phyloP scores from a whole-genome alignment of 2,797 vertebrate genomes.

The Setipinna tenuifilis region DNA sequence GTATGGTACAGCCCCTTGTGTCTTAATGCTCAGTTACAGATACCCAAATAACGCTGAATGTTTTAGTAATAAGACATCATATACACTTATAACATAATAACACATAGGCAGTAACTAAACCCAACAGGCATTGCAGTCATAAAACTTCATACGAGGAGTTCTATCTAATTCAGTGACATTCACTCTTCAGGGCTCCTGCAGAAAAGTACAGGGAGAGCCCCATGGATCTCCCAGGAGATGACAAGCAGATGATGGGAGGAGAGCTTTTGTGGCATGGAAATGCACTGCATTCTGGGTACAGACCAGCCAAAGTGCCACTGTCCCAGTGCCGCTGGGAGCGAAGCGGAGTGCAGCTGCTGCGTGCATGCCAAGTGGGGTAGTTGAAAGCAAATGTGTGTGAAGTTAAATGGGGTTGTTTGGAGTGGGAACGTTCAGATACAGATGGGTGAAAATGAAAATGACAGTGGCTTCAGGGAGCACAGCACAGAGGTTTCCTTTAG shows the following conservation, averaged over 20 bases:
- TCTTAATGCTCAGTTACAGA: no score
- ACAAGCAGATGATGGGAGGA: conserved; percentile 8
- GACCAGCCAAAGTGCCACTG: neutral
- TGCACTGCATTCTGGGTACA: conserved; percentile 19
- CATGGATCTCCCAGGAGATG: neutral
- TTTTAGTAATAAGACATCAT: neutral
- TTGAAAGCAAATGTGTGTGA: neutral
- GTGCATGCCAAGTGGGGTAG: neutral
- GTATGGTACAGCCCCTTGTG: no score
- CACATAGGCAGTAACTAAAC: neutral
- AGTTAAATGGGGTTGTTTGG: neutral
- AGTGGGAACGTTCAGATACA: neutral
- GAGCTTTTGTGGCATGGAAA: neutral
- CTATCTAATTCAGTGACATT: neutral
- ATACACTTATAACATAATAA: neutral
- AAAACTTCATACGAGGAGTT: neutral
- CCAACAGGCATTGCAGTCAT: neutral
- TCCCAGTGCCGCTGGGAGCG: neutral
- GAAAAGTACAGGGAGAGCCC: neutral
- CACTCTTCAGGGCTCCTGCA: neutral
- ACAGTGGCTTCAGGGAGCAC: conserved; percentile 3
- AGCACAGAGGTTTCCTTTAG: neutral
- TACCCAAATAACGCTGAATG: neutral
- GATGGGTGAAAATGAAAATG: conserved; percentile 17
- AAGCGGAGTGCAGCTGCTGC: neutral